Evolutionary conservation across 2,113 vertebrate genomes (phyloP).

Genomic region (Thalassarche chlororhynchos): DNA sequence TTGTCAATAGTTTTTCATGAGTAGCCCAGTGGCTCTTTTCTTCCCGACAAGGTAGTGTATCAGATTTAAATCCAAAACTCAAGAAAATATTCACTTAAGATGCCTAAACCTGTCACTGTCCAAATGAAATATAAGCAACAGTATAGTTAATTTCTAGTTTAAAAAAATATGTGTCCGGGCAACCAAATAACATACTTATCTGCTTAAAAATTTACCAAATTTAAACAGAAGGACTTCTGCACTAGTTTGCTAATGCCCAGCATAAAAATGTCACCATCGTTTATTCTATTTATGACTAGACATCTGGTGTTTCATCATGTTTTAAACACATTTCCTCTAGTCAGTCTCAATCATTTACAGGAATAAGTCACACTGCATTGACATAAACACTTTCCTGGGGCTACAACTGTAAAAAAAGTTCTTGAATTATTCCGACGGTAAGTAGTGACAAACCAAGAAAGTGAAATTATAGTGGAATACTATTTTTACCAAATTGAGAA

Average conservation of each 20-base stretch:
- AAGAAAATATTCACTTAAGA: neutral
- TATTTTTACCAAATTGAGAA: neutral
- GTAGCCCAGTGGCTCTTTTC: neutral
- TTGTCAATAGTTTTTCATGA: neutral
- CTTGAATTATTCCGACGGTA: neutral
- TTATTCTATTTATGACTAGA: neutral
- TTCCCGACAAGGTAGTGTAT: neutral
- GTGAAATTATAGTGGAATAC: neutral
- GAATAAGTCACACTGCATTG: neutral
- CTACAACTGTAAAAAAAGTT: neutral
- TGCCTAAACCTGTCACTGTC: neutral
- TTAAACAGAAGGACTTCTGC: neutral
- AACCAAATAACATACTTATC: neutral
- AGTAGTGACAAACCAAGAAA: neutral
- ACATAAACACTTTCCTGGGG: neutral
- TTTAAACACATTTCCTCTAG: neutral
- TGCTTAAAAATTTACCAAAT: neutral
- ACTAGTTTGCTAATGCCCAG: neutral
- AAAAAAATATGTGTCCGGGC: neutral
- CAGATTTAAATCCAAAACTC: neutral
- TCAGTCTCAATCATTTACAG: neutral
- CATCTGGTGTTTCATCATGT: neutral
- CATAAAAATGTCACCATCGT: neutral
- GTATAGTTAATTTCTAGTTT: neutral
- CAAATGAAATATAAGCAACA: neutral